A percentile compares a stretch with the other conserved stretches of the same genome.
These are phyloP conservation scores for Standfussiana lucernea DNA, from an alignment of 2,888 invertebrate genomes.

Conservation along the genomic window DNA sequence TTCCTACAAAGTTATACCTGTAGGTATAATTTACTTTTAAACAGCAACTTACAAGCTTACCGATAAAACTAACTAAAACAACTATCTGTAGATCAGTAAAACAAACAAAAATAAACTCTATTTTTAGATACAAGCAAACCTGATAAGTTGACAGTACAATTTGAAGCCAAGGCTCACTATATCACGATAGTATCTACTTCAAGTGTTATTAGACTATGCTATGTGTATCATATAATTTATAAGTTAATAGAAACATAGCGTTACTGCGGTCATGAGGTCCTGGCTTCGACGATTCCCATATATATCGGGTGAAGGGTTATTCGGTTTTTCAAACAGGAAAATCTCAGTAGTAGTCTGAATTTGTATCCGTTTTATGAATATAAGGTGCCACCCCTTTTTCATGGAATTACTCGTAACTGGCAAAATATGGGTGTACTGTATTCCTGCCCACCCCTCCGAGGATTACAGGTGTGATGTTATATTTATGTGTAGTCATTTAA, in stretches of 20 bases:
- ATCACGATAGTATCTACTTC: slow-evolving; percentile 14
- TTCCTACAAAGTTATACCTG: too few species aligned
- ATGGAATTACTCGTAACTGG: not conserved
- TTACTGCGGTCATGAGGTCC: too few species aligned
- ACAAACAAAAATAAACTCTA: not conserved
- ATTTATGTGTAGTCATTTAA: not conserved
- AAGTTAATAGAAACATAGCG: not conserved
- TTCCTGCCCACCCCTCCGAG: not conserved
- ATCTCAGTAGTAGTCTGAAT: not conserved
- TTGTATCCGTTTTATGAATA: not conserved
- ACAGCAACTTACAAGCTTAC: not conserved
- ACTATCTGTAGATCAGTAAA: not conserved
- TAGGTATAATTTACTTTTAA: too few species aligned
- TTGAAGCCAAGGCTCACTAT: slow-evolving; percentile 19
- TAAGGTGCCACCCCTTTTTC: not conserved
- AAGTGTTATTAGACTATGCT: slow-evolving; percentile 18
- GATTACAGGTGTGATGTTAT: not conserved
- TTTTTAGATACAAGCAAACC: not conserved
- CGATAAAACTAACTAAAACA: not conserved
- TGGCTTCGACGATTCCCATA: not conserved
- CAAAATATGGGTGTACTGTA: not conserved
- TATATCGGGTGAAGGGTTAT: not conserved
- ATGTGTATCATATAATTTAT: not conserved
- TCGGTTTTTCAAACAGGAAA: not conserved
- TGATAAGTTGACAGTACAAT: slow-evolving; percentile 15